A percentile compares a stretch with the other conserved stretches of the same genome.
Conservation (phyloP, 2,113 vertebrate species). For the Arizona elegans region DNA sequence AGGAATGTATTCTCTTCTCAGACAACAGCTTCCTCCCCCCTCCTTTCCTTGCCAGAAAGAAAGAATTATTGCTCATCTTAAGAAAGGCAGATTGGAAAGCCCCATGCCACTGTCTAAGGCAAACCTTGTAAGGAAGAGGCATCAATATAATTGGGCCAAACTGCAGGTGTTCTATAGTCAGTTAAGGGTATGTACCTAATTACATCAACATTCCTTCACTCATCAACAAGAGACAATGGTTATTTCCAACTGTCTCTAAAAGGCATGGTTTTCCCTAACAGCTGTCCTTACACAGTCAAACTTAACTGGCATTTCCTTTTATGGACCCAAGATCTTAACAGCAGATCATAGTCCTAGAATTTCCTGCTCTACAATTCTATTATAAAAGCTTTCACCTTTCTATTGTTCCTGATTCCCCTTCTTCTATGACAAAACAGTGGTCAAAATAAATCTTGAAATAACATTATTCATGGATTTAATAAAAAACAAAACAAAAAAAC, state of each 20-base stretch:
- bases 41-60: not conserved
- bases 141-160: not conserved
- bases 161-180: not conserved
- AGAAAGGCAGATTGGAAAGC: not conserved
- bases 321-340: not conserved
- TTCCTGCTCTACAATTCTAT: not conserved
- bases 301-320: not conserved
- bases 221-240: not conserved
- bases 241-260: not conserved
- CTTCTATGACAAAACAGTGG: not conserved
- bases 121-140: not conserved
- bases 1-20: not conserved
- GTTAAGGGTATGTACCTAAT: not conserved
- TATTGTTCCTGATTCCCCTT: not conserved
- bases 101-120: not conserved
- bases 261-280: not conserved
- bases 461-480: not conserved
- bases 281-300: not conserved
- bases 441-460: not conserved
- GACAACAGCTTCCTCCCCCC: not conserved
- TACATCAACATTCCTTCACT: not conserved
- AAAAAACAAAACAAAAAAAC: not conserved
- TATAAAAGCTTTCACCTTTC: not conserved
- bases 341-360: not conserved
- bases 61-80: not conserved